Conservation (phyloP, 2,888 invertebrate species). For the Megamerina dolium region DNA sequence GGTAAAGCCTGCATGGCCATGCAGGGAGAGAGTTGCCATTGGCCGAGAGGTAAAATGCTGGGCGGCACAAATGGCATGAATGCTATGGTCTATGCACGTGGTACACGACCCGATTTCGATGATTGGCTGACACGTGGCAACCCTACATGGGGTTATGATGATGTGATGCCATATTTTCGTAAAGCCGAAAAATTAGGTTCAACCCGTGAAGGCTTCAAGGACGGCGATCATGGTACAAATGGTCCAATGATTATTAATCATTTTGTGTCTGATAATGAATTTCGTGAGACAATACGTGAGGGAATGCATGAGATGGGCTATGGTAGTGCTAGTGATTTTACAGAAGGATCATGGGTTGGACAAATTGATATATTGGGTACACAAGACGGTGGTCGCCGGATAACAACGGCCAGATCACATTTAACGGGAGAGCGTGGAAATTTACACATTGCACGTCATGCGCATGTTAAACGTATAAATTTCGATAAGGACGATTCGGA, state of each 20-base stretch:
- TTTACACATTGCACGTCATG: conserved; percentile 55
- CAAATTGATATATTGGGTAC: conserved; percentile 85
- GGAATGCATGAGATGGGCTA: conserved; percentile 77
- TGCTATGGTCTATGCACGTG: conserved; percentile 62
- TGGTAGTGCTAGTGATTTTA: conserved; percentile 68
- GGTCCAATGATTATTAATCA: conserved; percentile 52
- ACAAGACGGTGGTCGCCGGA: conserved; percentile 71
- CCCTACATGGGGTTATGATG: conserved; percentile 66
- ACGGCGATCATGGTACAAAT: conserved; percentile 58
- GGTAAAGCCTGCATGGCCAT: conserved; percentile 45
- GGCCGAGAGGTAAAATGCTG: conserved; percentile 59
- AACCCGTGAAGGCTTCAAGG: conserved; percentile 27
- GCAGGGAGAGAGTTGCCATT: conserved; percentile 49
- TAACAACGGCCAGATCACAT: conserved; percentile 73
- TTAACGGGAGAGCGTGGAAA: conserved; percentile 56
- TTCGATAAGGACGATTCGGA: conserved; percentile 50
- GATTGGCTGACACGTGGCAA: conserved; percentile 60
- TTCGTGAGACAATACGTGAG: conserved; percentile 63
- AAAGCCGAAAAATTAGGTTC: conserved; percentile 69
- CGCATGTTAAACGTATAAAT: conserved; percentile 56
- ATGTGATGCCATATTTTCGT: conserved; percentile 72
- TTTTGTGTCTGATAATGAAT: conserved; percentile 70
- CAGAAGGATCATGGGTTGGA: conserved; percentile 75
- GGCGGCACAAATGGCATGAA: conserved; percentile 65
- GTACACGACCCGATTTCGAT: conserved; percentile 63